Conservation (phyloP, 2,113 vertebrate genomes). For the Tragulus kanchil region DNA sequence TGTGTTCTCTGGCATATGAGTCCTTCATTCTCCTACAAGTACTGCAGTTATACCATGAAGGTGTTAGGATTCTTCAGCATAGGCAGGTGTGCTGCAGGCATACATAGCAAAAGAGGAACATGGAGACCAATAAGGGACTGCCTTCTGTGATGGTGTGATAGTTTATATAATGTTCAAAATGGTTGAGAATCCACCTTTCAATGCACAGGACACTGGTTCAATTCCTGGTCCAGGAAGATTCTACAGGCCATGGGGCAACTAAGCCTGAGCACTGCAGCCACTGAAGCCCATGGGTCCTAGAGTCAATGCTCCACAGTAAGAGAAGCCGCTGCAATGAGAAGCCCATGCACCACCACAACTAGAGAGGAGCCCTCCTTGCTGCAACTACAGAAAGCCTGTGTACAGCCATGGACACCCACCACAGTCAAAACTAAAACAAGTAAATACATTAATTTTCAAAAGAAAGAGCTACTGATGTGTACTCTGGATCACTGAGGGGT, state of each 20-base stretch:
- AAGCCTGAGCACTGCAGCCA: background rate
- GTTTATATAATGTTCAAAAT: background rate
- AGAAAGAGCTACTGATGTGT: background rate
- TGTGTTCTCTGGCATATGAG: fast-evolving
- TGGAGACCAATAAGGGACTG: fast-evolving
- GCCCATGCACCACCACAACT: background rate
- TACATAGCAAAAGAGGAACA: background rate
- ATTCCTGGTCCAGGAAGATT: background rate
- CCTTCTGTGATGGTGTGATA: background rate
- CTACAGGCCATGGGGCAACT: background rate
- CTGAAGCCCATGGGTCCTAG: background rate
- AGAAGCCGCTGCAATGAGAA: background rate
- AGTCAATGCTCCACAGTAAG: background rate
- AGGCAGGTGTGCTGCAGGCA: too few species aligned
- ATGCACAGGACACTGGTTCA: fast-evolving
- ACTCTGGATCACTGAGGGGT: background rate
- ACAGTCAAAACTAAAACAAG: background rate
- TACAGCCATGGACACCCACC: background rate
- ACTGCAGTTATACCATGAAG: background rate
- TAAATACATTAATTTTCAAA: background rate
- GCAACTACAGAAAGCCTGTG: background rate
- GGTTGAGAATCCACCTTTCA: background rate
- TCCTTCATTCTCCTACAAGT: fast-evolving
- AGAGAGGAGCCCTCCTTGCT: background rate
- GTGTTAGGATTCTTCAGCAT: background rate